phyloP scores from a whole-genome alignment of 1,140 invertebrate species.

The Zaprionus ornatus region DNA sequence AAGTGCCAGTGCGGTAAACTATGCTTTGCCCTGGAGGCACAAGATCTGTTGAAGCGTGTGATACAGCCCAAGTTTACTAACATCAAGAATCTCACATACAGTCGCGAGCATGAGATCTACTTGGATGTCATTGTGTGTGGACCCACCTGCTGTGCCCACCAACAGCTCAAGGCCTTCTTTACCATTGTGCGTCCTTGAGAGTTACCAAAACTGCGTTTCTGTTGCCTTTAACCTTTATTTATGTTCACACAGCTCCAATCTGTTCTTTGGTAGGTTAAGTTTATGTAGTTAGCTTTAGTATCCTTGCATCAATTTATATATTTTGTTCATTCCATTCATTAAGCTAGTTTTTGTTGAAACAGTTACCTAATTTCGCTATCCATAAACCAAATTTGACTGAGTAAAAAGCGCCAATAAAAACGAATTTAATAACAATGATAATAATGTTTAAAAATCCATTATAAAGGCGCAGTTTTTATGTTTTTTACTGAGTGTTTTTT shows the following conservation, averaged over 20 bases:
- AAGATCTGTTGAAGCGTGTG: conserved; percentile 55
- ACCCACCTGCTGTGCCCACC: conserved; percentile 39
- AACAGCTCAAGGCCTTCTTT: conserved; percentile 33
- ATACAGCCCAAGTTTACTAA: conserved; percentile 65
- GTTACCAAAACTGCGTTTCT: neutral
- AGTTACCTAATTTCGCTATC: neutral
- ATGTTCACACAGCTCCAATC: neutral
- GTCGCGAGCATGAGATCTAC: conserved; percentile 78
- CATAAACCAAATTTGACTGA: conserved; percentile 16
- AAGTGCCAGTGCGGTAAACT: conserved; percentile 73
- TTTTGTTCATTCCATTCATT: conserved; percentile 15
- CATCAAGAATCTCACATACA: conserved; percentile 74
- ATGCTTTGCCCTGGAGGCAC: conserved; percentile 55
- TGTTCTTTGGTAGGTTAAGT: neutral
- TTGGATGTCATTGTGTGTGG: conserved; percentile 73
- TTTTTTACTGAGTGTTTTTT: conserved; percentile 25
- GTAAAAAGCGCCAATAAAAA: conserved; percentile 30
- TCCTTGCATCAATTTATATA: neutral
- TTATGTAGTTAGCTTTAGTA: neutral
- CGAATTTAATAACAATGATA: conserved; percentile 37
- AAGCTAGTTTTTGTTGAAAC: neutral
- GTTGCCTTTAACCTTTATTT: neutral
- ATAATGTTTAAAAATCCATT: conserved; percentile 19
- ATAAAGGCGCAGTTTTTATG: conserved; percentile 9
- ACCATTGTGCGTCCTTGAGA: conserved; percentile 24